Evolutionary conservation across 2,888 invertebrate species (phyloP).

Genomic region (Cyrtodaria siliqua): DNA sequence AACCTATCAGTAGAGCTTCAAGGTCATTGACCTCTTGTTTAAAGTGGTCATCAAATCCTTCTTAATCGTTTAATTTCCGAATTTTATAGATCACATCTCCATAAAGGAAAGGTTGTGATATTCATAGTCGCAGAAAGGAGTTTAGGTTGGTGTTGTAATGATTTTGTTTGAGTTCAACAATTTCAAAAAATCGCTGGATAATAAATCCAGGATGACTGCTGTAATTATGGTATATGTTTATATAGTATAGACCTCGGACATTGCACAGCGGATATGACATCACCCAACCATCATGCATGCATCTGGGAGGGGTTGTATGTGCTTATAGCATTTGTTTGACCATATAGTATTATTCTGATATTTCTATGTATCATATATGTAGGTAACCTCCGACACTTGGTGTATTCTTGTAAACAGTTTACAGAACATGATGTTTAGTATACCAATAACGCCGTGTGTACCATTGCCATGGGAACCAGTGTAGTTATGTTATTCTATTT

Average conservation of each 20-base stretch:
- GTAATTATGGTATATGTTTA: conserved; percentile 1
- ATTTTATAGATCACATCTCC: too few relatives aligned
- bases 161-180: too few relatives aligned
- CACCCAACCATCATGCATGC: conserved; percentile 56
- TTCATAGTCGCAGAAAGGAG: too few relatives aligned
- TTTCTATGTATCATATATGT: not conserved
- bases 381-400: not conserved
- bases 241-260: conserved; percentile 63
- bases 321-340: not conserved
- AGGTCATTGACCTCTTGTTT: too few relatives aligned
- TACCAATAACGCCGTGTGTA: conserved; percentile 2
- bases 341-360: not conserved
- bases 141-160: too few relatives aligned
- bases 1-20: too few relatives aligned
- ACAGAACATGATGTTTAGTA: not conserved
- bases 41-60: too few relatives aligned
- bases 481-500: not conserved
- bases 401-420: not conserved
- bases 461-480: not conserved
- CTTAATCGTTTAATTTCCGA: too few relatives aligned
- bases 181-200: too few relatives aligned
- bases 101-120: too few relatives aligned
- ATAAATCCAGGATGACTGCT: too few relatives aligned
- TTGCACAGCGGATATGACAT: conserved; percentile 58
- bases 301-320: conserved; percentile 60